Base-by-base conservation (phyloP, 2,113 vertebrate genomes). In the Perca fluviatilis region DNA sequence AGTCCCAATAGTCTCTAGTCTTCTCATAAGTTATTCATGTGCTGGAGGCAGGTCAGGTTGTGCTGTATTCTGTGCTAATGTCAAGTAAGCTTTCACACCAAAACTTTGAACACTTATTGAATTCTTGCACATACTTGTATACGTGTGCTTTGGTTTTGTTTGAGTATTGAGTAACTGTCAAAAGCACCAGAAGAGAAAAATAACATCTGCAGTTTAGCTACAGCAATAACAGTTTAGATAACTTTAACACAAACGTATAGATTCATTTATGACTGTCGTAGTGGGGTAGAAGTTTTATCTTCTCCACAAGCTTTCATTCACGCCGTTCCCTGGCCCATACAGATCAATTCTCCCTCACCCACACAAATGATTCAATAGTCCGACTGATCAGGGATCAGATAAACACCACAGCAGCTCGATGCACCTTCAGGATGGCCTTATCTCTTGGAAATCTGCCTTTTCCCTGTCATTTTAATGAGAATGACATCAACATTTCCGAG, bases 21-120 rank as follows among this genome's bases (percentile, higher is more conserved):
- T 9, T 16, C 65, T 72, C 60, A 80, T 89, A 49, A 82, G 86
- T 86, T 36, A 91, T 89, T 78, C 83, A 90, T 85, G 50, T 13
- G 50, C 56, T 57, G 63, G 50, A 80, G 84, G 87, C 74, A 25
- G 25, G 79, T 86, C 82, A 78, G 57, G 80, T 43, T 67, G 72
- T 53, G 77, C 80, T 36, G 53, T 12, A 15, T 47, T 67, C 64
- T 53, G 30, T 50, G 57, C 64, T 43, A 40, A 61, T 51, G 43
- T 58, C 30, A 69, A 83, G 53, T 68, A 62, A 58, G 57, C 51
- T 60, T 68, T 74, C 57, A 62, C 74, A 74, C 71, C 75, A 61
- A 72, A 78, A 86, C 47, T 83, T 77, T 60, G 16, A 64, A 46
- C 51, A 78, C 33, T 73, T 30, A 7, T 6, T 23, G n/a, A 36